Base-by-base conservation (phyloP, 1,140 invertebrate species). In the Hylaeus anthracinus region DNA sequence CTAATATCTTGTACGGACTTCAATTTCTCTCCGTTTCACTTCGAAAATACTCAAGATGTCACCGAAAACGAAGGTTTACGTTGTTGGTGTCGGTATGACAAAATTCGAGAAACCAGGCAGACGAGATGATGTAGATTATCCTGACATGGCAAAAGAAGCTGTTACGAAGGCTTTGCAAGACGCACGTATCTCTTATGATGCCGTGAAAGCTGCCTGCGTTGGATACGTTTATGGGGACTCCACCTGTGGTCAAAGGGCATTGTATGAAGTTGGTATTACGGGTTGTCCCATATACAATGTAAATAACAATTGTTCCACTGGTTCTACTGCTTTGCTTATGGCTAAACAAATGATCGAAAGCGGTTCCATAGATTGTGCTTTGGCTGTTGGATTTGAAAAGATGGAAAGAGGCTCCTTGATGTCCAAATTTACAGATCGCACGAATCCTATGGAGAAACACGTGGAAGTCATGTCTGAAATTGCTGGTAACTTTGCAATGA, bases 281-380 rank as follows among this genome's bases (percentile, higher is more conserved):
- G 99, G 98, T 39, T 99, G 99, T 87, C 99, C 99, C 10, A 96
- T 99, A 80, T 98, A 97, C 93, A 99, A 99, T 94, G 98, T 99
- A 0, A 99, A 99, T 93, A 99, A 99, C 90, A 99, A 99, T 90
- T 99, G 99, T 91, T 97, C 99, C 0, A 99, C 98, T 37, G 99
- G 99, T 12, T 98, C 98, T 0, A 98, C 97, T 72, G 99, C 99
- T 3, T 91, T 99, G 1, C 95, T 96, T 79, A 93, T 99, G 88
- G 98, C 96, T 0, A 98, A 98, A 90, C 98, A 99, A 92, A 95
- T 99, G 9, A 94, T 99, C 37, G 96, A 98, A 94, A 95, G 96
- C 86, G 98, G 98, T 12, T 94, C 96, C 84, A 95, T 95, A 26
- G 96, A 99, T 90, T 98, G 99, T 92, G 96, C 97, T 1, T 92